Percentiles rank a stretch among this genome's conserved stretches.
phyloP scores from a whole-genome alignment of 2,888 invertebrate species.

The Meghimatium bilineatum region DNA sequence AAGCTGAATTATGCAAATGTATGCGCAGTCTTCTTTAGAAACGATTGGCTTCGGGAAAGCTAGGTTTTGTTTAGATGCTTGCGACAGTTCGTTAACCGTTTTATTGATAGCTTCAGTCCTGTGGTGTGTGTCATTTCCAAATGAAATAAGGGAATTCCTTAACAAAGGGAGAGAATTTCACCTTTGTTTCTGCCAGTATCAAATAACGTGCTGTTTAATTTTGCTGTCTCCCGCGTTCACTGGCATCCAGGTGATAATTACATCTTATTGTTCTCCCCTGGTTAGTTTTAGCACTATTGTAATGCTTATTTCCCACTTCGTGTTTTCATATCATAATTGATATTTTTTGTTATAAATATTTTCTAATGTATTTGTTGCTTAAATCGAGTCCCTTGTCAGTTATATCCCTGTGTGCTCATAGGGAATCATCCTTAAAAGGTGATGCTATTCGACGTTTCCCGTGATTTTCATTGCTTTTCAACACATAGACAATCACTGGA shows the following conservation, averaged over 20 bases:
- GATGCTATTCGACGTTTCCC: too few relatives aligned
- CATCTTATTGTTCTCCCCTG: background rate
- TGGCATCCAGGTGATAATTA: background rate
- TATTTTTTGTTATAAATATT: too few relatives aligned
- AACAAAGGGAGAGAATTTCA: background rate
- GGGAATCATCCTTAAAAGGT: too few relatives aligned
- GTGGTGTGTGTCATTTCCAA: background rate
- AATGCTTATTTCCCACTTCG: too few relatives aligned
- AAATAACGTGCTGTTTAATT: background rate
- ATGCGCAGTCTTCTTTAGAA: background rate
- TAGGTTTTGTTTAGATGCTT: background rate
- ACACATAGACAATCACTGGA: too few relatives aligned
- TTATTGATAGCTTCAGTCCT: background rate
- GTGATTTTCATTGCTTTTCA: too few relatives aligned
- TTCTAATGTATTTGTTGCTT: too few relatives aligned
- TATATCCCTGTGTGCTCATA: too few relatives aligned
- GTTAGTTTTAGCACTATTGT: background rate
- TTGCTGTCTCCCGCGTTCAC: background rate
- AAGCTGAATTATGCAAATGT: constrained; percentile 1
- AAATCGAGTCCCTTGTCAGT: too few relatives aligned
- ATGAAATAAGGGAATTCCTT: background rate
- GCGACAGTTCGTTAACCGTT: background rate
- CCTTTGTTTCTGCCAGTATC: background rate
- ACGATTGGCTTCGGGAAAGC: background rate
- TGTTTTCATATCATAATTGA: too few relatives aligned